Conservation (phyloP, 2,797 vertebrate genomes). For the Onychomys arenicola region DNA sequence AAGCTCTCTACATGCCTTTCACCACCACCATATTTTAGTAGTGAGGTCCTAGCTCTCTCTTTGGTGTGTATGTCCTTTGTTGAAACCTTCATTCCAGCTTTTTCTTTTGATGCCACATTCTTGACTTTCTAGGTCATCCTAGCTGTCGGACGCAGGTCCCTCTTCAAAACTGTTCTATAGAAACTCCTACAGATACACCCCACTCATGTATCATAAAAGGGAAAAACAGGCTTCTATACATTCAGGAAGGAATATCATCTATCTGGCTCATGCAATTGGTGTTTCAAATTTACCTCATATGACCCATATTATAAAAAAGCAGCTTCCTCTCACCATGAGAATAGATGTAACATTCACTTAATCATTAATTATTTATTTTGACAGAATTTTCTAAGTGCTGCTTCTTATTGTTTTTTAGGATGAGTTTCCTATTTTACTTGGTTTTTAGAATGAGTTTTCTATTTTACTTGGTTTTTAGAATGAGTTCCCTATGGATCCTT, state of each 20-base stretch:
- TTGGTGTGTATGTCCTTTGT: not conserved
- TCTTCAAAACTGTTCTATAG: not conserved
- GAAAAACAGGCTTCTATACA: not conserved
- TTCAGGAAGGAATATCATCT: not conserved
- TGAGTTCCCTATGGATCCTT: not conserved
- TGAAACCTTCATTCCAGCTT: not conserved
- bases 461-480: slow-evolving; percentile 1
- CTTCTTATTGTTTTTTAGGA: not conserved
- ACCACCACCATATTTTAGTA: not conserved
- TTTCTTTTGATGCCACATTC: not conserved
- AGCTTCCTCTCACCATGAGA: not conserved
- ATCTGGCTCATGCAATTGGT: not conserved
- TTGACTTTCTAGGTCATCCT: not conserved
- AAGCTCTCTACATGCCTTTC: not conserved
- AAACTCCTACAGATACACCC: not conserved
- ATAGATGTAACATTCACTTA: slow-evolving; percentile 1
- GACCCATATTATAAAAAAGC: not conserved
- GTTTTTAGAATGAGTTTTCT: slow-evolving; percentile 15
- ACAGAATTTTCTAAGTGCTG: not conserved
- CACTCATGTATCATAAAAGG: not conserved
- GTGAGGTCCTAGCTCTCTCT: not conserved
- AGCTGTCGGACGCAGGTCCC: not conserved
- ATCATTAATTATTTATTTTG: slow-evolving; percentile 13
- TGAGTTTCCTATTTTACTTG: not conserved
- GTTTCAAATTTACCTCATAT: not conserved